Percentiles rank a stretch among this genome's conserved stretches.
Conservation (phyloP, 2,888 invertebrate genomes). For the Argynnis bischoffii region DNA sequence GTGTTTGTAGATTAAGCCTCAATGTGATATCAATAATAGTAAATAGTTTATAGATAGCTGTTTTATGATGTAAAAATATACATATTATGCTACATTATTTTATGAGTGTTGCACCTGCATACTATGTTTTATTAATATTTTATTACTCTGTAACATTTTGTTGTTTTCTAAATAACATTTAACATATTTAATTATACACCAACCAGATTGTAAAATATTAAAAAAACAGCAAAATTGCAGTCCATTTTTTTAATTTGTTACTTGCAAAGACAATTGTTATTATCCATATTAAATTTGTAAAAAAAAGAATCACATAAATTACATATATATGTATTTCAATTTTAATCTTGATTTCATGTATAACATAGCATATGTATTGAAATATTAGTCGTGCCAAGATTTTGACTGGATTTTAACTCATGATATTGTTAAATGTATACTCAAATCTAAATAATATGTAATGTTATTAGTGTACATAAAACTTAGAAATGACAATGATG, state of each 20-base stretch:
- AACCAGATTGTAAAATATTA: too few species aligned
- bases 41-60: constrained; percentile 37
- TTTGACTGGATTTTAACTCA: constrained; percentile 36
- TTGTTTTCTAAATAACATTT: not conserved
- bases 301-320: too few species aligned
- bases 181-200: too few species aligned
- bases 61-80: constrained; percentile 15
- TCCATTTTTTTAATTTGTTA: too few species aligned
- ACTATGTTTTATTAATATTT: not conserved
- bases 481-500: constrained; percentile 42
- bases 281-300: too few species aligned
- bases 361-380: constrained; percentile 14
- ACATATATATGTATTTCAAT: too few species aligned
- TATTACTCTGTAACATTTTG: not conserved
- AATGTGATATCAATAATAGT: constrained; percentile 63
- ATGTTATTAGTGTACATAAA: constrained; percentile 19
- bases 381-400: constrained; percentile 39
- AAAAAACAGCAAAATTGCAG: too few species aligned
- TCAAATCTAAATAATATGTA: constrained; percentile 15
- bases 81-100: not conserved
- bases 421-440: constrained; percentile 33
- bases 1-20: constrained; percentile 56
- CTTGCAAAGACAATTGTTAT: too few species aligned
- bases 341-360: not conserved
- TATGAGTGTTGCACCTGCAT: constrained; percentile 4